These are phyloP conservation scores for Eriocheir sinensis DNA, from an alignment of 1,140 invertebrate genomes.

Conservation along the genomic window DNA sequence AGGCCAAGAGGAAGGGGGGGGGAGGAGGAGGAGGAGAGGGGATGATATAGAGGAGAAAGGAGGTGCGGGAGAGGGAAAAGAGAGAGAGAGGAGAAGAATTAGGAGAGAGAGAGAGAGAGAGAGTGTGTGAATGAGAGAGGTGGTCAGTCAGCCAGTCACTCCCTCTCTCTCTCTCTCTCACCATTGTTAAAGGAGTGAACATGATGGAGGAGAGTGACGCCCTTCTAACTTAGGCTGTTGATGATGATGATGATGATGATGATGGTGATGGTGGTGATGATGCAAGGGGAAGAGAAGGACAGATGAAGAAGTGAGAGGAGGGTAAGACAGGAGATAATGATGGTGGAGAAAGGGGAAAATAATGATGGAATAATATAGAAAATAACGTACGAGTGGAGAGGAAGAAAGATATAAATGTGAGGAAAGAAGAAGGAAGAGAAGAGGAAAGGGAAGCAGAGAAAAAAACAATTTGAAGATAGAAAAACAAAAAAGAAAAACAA, in stretches of 20 bases:
- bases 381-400: background rate
- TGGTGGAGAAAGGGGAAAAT: background rate
- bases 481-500: no score
- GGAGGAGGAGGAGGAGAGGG: background rate
- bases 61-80: background rate
- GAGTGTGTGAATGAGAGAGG: background rate
- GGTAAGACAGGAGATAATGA: background rate
- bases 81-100: background rate
- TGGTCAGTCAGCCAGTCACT: background rate
- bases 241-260: no score
- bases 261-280: no score
- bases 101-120: background rate
- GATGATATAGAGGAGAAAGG: no score
- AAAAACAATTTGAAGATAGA: no score
- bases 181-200: no score
- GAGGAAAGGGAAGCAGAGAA: background rate
- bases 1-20: background rate
- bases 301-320: no score
- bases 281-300: no score
- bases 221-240: no score
- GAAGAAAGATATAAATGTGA: background rate
- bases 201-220: no score
- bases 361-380: background rate
- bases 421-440: background rate
- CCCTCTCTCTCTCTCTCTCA: background rate